Evolutionary conservation across 2,888 invertebrate species (phyloP).

Genomic region (Hipparchia semele): DNA sequence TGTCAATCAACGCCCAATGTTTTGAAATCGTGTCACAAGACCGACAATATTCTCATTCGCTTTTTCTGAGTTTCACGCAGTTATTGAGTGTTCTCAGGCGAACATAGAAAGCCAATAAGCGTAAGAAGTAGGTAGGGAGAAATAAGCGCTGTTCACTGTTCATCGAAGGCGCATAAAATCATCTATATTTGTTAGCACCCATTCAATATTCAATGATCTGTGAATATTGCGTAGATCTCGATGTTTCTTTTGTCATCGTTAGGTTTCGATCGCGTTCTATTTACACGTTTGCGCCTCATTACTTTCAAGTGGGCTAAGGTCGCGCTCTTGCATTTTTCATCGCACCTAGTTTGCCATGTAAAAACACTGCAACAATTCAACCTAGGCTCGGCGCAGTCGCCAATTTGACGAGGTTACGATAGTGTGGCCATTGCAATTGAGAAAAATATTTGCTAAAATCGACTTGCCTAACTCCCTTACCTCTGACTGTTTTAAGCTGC

Average conservation of each 20-base stretch:
- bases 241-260: slow-evolving; percentile 18
- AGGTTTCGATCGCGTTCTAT: slow-evolving; percentile 19
- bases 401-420: slow-evolving; percentile 8
- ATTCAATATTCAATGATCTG: slow-evolving; percentile 29
- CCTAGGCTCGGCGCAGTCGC: slow-evolving; percentile 38
- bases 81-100: slow-evolving; percentile 38
- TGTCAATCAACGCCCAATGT: slow-evolving; percentile 42
- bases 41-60: slow-evolving; percentile 37
- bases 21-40: slow-evolving; percentile 53
- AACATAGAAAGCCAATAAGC: slow-evolving; percentile 15
- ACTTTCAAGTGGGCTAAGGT: slow-evolving; percentile 73
- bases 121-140: slow-evolving; percentile 4
- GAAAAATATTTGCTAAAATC: neutral
- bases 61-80: slow-evolving; percentile 47
- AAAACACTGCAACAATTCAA: slow-evolving; percentile 41
- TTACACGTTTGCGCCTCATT: slow-evolving; percentile 44
- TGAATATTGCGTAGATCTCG: slow-evolving; percentile 9
- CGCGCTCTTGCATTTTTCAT: slow-evolving; percentile 69
- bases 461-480: too few species aligned
- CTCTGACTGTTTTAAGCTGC: neutral
- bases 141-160: slow-evolving; percentile 21
- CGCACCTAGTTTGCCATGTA: slow-evolving; percentile 48
- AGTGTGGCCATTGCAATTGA: neutral
- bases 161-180: slow-evolving; percentile 21
- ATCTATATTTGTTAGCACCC: neutral